Base-by-base conservation (phyloP, 2,113 vertebrate species). In the Lamprologus speciosus region DNA sequence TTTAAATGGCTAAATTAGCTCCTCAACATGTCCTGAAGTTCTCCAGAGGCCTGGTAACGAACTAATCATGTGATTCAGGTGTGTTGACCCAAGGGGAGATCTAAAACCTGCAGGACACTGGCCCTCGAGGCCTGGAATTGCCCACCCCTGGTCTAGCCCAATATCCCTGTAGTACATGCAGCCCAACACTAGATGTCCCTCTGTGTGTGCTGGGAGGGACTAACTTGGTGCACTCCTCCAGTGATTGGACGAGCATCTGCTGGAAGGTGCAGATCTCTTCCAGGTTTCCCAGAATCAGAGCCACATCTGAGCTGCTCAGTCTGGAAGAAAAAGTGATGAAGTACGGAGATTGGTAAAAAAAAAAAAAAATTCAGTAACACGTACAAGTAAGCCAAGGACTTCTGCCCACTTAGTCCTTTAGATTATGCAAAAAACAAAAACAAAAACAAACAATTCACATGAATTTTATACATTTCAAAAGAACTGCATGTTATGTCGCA, bases 211-310 rank as follows among this genome's bases (percentile, higher is more conserved):
- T 53, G 55, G 89, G 83, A 65, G 84, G 63, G 92, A 98, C 98
- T 97, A 89, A 99, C 98, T 98, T 99, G 93, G 98, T 98, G 95
- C 98, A 98, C 90, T 99, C 98, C 95, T 99, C 99, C 95, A 99
- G 94, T 63, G 98, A 97, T 93, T 99, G 98, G 89, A 99, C 98
- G 47, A 99, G 97, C 96, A 98, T 97, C 95, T 99, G 98, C 94
- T 99, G 99, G 94, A 99, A 99, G 93, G 98, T 97, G 94, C 97
- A 97, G 93, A 99, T 99, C 92, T 99, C 99, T 90, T 99, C 99
- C 33, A 99, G 96, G 89, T 99, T 99, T 42, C 98, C 98, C 96
- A 98, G 95, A 95, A 99, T 97, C 83, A 97, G 95, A 28, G 96
- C 96, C 79, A 96, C 96, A 82, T 97, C 97, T 78, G 97, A 91